phyloP scores from a whole-genome alignment of 2,113 vertebrate genomes.

The Elephantulus edwardii region DNA sequence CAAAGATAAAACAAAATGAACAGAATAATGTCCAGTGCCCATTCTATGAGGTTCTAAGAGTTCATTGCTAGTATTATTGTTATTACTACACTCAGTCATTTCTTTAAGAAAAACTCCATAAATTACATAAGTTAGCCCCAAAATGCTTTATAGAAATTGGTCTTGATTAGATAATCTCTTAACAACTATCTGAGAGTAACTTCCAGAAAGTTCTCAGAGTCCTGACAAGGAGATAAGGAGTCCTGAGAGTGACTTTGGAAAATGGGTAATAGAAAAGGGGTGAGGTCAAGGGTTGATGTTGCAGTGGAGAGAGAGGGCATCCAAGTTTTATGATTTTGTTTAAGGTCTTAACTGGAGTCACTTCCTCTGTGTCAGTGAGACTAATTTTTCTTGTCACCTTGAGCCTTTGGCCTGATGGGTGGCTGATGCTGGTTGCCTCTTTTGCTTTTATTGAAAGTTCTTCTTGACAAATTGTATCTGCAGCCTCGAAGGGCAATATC shows the following conservation, averaged over 20 bases:
- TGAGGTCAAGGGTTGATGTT: not conserved
- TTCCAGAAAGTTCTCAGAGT: not conserved
- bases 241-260: not conserved
- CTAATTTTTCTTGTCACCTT: constrained; percentile 27
- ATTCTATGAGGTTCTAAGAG: too few species aligned
- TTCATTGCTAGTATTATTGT: not conserved
- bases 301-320: not conserved
- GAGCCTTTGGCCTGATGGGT: not conserved
- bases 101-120: not conserved
- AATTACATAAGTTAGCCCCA: not conserved
- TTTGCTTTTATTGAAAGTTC: constrained; percentile 20
- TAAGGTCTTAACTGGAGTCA: constrained; percentile 22
- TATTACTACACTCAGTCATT: not conserved
- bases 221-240: not conserved
- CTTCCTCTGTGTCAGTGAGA: not conserved
- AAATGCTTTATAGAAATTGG: not conserved
- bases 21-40: not conserved
- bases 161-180: not conserved
- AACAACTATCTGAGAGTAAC: not conserved
- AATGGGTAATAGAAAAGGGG: not conserved
- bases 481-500: not conserved
- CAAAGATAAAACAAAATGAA: not conserved
- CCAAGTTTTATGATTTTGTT: constrained; percentile 3
- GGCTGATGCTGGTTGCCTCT: not conserved
- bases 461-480: not conserved